These are phyloP conservation scores for Nasua narica DNA, from an alignment of 2,797 vertebrate species.

Conservation along the genomic window DNA sequence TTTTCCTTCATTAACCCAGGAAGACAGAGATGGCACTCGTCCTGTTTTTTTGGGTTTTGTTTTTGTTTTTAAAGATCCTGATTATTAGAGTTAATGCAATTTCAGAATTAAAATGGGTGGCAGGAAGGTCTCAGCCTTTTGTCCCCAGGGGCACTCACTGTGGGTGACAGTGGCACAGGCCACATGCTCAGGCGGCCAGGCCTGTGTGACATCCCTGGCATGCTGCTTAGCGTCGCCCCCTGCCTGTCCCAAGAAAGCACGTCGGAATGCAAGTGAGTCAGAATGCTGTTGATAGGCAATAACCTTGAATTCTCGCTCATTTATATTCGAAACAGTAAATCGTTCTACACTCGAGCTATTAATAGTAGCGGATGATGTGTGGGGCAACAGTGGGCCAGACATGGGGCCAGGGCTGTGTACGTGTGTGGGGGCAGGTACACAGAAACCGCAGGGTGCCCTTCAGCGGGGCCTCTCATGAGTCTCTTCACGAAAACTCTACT, in stretches of 20 bases:
- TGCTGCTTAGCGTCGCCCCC: fast-evolving
- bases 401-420: fast-evolving
- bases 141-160: not conserved
- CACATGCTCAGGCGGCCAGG: not conserved
- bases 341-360: constrained; percentile 30
- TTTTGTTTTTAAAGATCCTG: not conserved
- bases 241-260: not conserved
- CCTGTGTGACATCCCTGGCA: not conserved
- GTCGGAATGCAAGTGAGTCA: not conserved
- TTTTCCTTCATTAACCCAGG: not conserved
- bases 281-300: not conserved
- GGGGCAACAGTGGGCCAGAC: not conserved
- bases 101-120: not conserved
- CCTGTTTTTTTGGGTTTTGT: not conserved
- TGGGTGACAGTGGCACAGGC: not conserved
- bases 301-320: constrained; percentile 33
- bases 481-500: not conserved
- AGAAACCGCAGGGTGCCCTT: not conserved
- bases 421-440: fast-evolving
- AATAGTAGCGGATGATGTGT: constrained; percentile 10
- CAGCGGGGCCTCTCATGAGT: not conserved
- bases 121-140: not conserved
- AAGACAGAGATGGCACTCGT: not conserved
- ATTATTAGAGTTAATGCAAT: not conserved
- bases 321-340: constrained; percentile 60